These are phyloP conservation scores for Pararge aegeria DNA, from an alignment of 1,140 invertebrate genomes.

Conservation along the genomic window DNA sequence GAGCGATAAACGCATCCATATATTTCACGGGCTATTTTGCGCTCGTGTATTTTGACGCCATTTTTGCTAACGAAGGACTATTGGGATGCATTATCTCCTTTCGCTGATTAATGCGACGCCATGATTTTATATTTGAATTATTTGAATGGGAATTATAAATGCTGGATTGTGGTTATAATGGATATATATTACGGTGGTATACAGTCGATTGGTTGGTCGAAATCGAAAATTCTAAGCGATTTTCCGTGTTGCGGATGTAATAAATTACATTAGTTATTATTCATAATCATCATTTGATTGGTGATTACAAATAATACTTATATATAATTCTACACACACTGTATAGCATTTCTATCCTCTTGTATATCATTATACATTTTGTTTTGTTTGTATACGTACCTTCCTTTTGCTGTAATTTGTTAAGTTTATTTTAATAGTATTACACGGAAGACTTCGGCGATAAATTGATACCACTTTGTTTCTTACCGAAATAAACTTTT, in stretches of 20 bases:
- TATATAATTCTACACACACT: not conserved
- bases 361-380: no score
- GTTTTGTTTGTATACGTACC: no score
- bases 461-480: no score
- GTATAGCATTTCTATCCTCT: no score
- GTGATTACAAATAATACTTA: not conserved
- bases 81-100: slow-evolving; percentile 45
- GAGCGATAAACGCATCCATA: slow-evolving; percentile 24
- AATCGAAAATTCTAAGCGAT: not conserved
- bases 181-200: not conserved
- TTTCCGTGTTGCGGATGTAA: not conserved
- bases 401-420: no score
- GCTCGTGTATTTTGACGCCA: slow-evolving; percentile 35
- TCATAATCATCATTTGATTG: not conserved
- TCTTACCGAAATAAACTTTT: no score
- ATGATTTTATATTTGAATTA: slow-evolving; percentile 16
- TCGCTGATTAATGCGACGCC: slow-evolving; percentile 30
- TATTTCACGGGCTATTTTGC: slow-evolving; percentile 14
- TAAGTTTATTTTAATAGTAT: no score
- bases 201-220: not conserved
- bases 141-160: not conserved
- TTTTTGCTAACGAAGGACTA: slow-evolving; percentile 44
- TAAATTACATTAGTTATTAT: not conserved
- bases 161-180: not conserved
- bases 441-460: no score